Evolutionary conservation across 2,113 vertebrate genomes (phyloP).

Genomic region (Ellobius talpinus): DNA sequence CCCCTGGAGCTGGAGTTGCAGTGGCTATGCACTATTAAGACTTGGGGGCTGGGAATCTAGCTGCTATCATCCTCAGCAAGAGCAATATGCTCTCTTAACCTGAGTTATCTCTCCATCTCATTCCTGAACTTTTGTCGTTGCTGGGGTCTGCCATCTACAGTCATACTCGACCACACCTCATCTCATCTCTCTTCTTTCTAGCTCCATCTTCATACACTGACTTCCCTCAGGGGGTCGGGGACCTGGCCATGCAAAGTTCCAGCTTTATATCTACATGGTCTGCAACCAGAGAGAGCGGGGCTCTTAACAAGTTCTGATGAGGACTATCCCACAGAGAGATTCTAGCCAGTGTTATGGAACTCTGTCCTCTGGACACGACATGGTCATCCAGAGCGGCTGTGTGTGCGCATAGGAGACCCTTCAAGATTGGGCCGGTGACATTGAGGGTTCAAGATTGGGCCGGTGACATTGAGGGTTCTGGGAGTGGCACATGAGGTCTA

Average conservation of each 20-base stretch:
- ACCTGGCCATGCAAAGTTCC: not conserved
- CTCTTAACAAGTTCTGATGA: slow-evolving; percentile 9
- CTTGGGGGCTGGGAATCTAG: not conserved
- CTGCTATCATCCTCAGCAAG: not conserved
- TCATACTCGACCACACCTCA: not conserved
- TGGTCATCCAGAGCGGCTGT: not conserved
- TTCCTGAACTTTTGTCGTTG: not conserved
- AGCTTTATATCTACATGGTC: not conserved
- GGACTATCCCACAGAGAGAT: not conserved
- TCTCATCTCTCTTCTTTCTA: not conserved
- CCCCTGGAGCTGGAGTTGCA: not conserved
- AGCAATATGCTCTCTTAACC: not conserved
- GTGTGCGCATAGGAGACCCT: not conserved
- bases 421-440: not conserved
- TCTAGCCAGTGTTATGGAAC: not conserved
- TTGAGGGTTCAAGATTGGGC: not conserved
- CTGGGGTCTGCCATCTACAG: not conserved
- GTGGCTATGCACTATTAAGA: too few relatives aligned
- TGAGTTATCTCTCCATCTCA: not conserved
- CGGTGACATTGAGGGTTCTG: not conserved
- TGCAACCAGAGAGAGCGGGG: not conserved
- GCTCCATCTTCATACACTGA: not conserved
- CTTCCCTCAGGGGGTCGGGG: not conserved
- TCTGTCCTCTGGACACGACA: not conserved
- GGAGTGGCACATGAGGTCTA: too few relatives aligned